Evolutionary conservation across 1,140 invertebrate species (phyloP), one percentile per base, ranked within the genome.

Genomic region (Euglossa dilemma): DNA sequence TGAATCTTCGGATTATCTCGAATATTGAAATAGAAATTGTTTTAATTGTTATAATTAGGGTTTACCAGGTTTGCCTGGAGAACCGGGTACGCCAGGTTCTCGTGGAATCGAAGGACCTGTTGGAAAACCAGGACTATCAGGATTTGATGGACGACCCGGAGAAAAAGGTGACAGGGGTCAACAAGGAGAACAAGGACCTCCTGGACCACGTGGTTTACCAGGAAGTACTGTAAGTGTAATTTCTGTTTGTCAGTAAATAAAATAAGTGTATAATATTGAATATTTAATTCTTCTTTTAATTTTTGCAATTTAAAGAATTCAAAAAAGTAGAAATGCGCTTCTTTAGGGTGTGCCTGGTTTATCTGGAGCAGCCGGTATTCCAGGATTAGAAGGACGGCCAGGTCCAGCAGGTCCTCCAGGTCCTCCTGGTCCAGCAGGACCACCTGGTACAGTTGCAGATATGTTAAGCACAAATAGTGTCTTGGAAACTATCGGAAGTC

Each of bases 161-260:
- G 89, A 91, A 28, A 93, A 93, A 83, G 95, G 95, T 66, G 92
- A 93, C 36, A 84, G 85, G 78, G 95, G 95, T 52, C 93, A 95
- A 64, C 87, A 91, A 63, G 93, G 94, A 47, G 94, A 94, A 75
- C 89, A 96, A 91, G 97, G 97, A n/a, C 94, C 95, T 8, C 92
- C 95, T 69, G 97, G 97, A 67, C 93, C 95, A 6, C 93, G 95
- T 85, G 96, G 96, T n/a, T 79, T 93, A 78, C 95, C 95, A 92
- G 96, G 96, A 96, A 93, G 77, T 71, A 45, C 64, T 70, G 93
- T 93, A 88, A 91, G 61, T 61, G 43, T 45, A 25, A 47, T n/a
- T 64, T 64, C 6, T 9, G 0, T 6, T 4, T 52, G 0, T 63
- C 25, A 8, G 28, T 8, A 43, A 43, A 54, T 11, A 47, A 7